A percentile compares a stretch with the other conserved stretches of the same genome.
Conservation (phyloP, 1,140 invertebrate genomes). For the Gryon sp. region DNA sequence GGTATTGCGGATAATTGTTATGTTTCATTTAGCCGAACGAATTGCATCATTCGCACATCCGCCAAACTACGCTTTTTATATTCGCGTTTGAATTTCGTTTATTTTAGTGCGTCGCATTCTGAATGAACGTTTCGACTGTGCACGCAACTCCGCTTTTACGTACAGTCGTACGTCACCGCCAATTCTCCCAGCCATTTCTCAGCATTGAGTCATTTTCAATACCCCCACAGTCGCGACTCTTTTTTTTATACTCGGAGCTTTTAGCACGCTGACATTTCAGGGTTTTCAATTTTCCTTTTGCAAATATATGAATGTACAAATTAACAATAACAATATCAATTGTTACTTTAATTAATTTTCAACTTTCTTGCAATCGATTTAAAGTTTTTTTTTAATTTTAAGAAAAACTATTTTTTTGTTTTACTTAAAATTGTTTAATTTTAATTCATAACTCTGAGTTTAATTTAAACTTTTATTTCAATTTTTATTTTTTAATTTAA, state of each 20-base stretch:
- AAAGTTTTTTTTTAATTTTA: no score
- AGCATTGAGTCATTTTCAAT: conserved; percentile 67
- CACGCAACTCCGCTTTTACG: conserved; percentile 20
- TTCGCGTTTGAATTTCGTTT: conserved; percentile 26
- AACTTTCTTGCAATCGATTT: no score
- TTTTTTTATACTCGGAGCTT: conserved; percentile 33
- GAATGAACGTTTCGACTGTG: conserved; percentile 44
- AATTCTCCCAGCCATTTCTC: conserved; percentile 45
- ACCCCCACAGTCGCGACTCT: conserved; percentile 29
- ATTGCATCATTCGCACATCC: conserved; percentile 16
- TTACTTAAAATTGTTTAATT: no score
- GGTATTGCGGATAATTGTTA: no score
- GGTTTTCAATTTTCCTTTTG: conserved; percentile 7
- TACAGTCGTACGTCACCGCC: conserved; percentile 15
- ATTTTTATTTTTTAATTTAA: no score
- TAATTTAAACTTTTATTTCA: no score
- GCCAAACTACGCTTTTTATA: conserved; percentile 18
- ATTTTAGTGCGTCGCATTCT: conserved; percentile 38
- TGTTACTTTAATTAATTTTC: no score
- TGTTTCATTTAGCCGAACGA: no score
- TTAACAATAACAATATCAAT: no score
- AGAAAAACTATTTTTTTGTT: no score
- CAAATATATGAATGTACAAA: no score
- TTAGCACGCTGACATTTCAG: conserved; percentile 33
- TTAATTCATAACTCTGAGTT: no score